These are phyloP conservation scores for Ophion ellenae DNA, from an alignment of 2,888 invertebrate genomes.

Conservation along the genomic window DNA sequence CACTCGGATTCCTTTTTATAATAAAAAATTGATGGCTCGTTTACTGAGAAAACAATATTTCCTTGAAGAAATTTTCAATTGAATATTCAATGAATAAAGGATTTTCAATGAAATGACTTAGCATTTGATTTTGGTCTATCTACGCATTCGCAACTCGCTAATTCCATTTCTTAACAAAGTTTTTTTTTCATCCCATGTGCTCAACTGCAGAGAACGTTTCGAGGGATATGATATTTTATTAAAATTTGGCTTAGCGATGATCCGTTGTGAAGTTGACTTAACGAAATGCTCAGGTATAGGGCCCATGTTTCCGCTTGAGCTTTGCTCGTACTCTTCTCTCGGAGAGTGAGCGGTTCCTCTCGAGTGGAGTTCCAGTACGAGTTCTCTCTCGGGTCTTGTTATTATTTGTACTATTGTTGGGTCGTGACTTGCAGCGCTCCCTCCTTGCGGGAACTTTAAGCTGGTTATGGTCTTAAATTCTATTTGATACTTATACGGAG, in stretches of 20 bases:
- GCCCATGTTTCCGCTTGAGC: conserved; percentile 71
- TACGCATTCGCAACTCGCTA: neutral
- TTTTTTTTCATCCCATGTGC: too few species aligned
- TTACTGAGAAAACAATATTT: too few species aligned
- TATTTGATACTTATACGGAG: conserved; percentile 20
- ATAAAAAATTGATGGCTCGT: too few species aligned
- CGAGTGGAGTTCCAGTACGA: conserved; percentile 66
- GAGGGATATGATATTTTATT: conserved; percentile 21
- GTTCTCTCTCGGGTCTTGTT: conserved; percentile 75
- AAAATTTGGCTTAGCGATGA: conserved; percentile 10
- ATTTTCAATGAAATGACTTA: neutral
- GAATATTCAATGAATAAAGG: neutral
- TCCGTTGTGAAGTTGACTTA: conserved; percentile 73
- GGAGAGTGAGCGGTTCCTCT: conserved; percentile 53
- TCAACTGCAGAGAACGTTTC: too few species aligned
- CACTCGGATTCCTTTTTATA: too few species aligned
- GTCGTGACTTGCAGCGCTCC: conserved; percentile 82
- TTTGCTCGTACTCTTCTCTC: conserved; percentile 64
- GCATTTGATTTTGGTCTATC: neutral
- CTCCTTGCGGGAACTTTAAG: conserved; percentile 67
- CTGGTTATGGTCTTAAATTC: conserved; percentile 48
- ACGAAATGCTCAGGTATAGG: conserved; percentile 73
- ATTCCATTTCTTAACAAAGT: neutral
- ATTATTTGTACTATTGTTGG: conserved; percentile 84
- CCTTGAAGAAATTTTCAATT: neutral